Evolutionary conservation across 2,797 vertebrate species (phyloP).

Genomic region (Enoplosus armatus): DNA sequence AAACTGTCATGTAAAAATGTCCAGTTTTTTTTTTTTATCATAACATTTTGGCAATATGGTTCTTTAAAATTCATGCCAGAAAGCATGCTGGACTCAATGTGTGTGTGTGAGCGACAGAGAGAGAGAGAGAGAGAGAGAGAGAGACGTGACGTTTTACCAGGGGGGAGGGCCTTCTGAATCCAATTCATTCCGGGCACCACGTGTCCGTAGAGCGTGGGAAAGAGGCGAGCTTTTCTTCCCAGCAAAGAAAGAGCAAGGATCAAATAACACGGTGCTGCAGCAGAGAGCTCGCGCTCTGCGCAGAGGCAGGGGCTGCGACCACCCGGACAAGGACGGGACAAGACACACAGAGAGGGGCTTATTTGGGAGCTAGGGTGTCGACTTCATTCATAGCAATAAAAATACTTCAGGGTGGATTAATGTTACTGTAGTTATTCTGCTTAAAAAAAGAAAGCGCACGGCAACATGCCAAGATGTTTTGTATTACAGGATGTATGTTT

Average conservation of each 20-base stretch:
- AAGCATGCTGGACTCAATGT: slow-evolving; percentile 2
- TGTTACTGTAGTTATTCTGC: slow-evolving; percentile 34
- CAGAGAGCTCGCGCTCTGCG: slow-evolving; percentile 74
- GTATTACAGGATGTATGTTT: slow-evolving; percentile 21
- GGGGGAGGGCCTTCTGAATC: slow-evolving; percentile 88
- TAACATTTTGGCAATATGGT: neutral
- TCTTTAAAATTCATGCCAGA: slow-evolving; percentile 24
- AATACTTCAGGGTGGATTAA: slow-evolving; percentile 28
- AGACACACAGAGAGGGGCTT: slow-evolving; percentile 53
- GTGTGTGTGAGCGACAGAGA: neutral
- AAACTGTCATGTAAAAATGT: slow-evolving; percentile 26
- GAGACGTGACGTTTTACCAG: slow-evolving; percentile 77
- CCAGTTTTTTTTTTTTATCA: neutral
- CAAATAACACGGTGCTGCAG: slow-evolving; percentile 87
- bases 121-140: slow-evolving; percentile 32
- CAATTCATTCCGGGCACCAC: slow-evolving; percentile 95
- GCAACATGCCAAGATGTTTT: slow-evolving; percentile 32
- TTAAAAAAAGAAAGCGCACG: neutral
- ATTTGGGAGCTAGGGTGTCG: slow-evolving; percentile 60
- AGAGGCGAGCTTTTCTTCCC: slow-evolving; percentile 99
- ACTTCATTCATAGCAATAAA: slow-evolving; percentile 61
- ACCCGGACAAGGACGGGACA: slow-evolving; percentile 75
- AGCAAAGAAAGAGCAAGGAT: slow-evolving; percentile 91
- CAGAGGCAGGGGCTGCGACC: slow-evolving; percentile 74
- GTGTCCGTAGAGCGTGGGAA: slow-evolving; percentile 99